phyloP scores from a whole-genome alignment of 2,797 vertebrate genomes.

The Numenius phaeopus region DNA sequence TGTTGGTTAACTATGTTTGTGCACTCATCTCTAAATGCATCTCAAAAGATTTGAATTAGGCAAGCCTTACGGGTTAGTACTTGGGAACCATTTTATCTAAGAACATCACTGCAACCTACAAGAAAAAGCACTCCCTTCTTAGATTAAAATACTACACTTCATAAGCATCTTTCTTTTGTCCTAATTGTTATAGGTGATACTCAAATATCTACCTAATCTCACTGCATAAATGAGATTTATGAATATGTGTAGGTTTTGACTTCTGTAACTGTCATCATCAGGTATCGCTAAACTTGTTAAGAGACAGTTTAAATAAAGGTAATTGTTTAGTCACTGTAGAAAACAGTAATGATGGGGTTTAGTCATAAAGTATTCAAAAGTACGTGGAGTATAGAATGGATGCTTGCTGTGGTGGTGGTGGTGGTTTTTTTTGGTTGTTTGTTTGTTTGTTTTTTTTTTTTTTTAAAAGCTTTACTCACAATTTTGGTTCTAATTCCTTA shows the following conservation, averaged over 20 bases:
- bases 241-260: neutral
- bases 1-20: neutral
- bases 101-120: neutral
- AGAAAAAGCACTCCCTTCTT: neutral
- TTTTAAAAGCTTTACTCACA: neutral
- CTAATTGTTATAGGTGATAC: neutral
- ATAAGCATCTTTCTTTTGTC: neutral
- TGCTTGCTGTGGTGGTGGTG: neutral
- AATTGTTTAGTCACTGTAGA: neutral
- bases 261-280: neutral
- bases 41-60: neutral
- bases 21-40: neutral
- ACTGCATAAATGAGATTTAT: neutral
- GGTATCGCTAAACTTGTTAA: neutral
- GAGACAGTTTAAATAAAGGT: neutral
- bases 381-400: rapidly evolving
- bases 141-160: neutral
- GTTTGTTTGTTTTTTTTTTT: neutral
- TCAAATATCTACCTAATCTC: neutral
- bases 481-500: neutral
- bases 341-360: neutral
- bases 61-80: neutral
- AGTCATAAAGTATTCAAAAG: neutral
- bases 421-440: too few relatives aligned
- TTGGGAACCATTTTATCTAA: neutral